Evolutionary conservation across 1,140 invertebrate species (phyloP), one percentile per base, ranked within the genome.

Genomic region (Drosophila bipectinata): DNA sequence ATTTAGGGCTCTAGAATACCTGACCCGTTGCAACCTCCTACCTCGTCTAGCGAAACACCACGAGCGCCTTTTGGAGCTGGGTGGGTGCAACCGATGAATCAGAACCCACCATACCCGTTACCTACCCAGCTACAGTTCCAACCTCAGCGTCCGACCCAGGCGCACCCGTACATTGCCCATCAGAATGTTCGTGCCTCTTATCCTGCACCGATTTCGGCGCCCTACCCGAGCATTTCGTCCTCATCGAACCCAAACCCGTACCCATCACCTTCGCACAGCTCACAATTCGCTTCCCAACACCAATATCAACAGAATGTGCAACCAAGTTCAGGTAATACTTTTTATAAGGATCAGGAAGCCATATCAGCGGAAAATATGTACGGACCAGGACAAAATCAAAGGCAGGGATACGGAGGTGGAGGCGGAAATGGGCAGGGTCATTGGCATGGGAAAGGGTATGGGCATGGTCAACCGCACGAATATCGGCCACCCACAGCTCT

Each of bases 1-100:
- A 62, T 34, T 84, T 71, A 92, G 91, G 90, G 91, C 77, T 74
- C 91, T 58, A 89, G 90, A 77, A 87, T 87, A 84, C 81, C 87
- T 80, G 62, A 85, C 34, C 41, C 78, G 55, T 59, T 74, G 52
- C 64, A 81, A 32, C 75, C 79, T 45, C 28, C 79, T 39, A 41
- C 73, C 54, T 55, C 82, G 48, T 61, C 69, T 72, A 77, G 62
- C 37, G 72, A 80, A 63, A 72, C 73, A 62, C 62, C 71, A 45
- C 77, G 64, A 37, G 72, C 79, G 49, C 83, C 87, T 60, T 91
- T 91, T 72, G 90, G 90, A 66, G 88, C 90, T 77, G 90, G 90
- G 76, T 91, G 87, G 87, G 57, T 71, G 60, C 61, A 82, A 54
- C 81, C 90, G 57, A 66, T 88, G 67, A 84, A 78, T 58, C 85